A percentile compares a stretch with the other conserved stretches of the same genome.
Conservation (phyloP, 1,140 invertebrate genomes). For the Vanessa tameamea region DNA sequence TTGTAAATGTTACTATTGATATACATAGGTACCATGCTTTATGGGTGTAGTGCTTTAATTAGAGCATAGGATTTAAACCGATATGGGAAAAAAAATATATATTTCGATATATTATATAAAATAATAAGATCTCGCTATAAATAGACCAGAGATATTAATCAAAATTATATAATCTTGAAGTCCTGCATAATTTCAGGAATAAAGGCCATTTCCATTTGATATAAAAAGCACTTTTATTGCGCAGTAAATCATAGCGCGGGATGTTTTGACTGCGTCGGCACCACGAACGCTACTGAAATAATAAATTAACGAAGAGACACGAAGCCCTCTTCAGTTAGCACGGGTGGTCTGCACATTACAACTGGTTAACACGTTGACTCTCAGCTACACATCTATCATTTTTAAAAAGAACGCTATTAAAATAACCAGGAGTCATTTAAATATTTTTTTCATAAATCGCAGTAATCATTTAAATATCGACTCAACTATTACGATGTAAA, state of each 20-base stretch:
- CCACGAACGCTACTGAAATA: slow-evolving; percentile 70
- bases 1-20: slow-evolving; percentile 27
- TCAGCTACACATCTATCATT: slow-evolving; percentile 32
- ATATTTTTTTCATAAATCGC: neutral
- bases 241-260: slow-evolving; percentile 74
- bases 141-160: neutral
- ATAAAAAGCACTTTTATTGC: slow-evolving; percentile 75
- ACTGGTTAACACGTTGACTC: slow-evolving; percentile 47
- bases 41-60: neutral
- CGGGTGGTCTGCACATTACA: slow-evolving; percentile 64
- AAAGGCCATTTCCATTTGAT: slow-evolving; percentile 75
- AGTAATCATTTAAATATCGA: no score
- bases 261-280: slow-evolving; percentile 70
- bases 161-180: slow-evolving; percentile 54
- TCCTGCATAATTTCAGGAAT: slow-evolving; percentile 68
- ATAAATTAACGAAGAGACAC: slow-evolving; percentile 74
- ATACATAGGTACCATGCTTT: slow-evolving; percentile 2
- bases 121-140: slow-evolving; percentile 15
- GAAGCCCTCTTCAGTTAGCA: slow-evolving; percentile 60
- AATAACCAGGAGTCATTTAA: neutral
- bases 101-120: slow-evolving; percentile 17
- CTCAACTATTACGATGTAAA: neutral
- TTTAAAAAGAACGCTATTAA: neutral
- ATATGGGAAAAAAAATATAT: no score
- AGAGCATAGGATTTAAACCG: neutral